Evolutionary conservation across 2,888 invertebrate genomes (phyloP).

Genomic region (Cecidostiba fungosa): DNA sequence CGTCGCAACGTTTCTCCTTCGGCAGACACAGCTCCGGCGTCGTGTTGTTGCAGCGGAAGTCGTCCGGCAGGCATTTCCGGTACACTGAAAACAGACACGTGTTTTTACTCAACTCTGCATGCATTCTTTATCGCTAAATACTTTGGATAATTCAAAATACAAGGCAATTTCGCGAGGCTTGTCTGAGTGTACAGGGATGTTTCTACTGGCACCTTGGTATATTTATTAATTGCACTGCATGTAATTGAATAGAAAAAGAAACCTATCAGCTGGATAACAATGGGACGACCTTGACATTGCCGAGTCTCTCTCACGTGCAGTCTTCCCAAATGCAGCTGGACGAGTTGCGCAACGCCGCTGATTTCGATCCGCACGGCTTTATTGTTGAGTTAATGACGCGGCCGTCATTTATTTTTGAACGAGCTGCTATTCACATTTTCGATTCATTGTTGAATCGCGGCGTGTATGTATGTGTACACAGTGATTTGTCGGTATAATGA

Average conservation of each 20-base stretch:
- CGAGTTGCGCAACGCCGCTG: not conserved
- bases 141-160: not conserved
- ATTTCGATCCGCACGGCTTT: not conserved
- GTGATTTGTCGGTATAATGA: not conserved
- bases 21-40: constrained; percentile 89
- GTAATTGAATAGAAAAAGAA: not conserved
- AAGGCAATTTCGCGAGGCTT: not conserved
- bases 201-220: not conserved
- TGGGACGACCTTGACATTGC: not conserved
- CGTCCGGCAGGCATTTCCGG: constrained; percentile 92
- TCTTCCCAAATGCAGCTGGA: not conserved
- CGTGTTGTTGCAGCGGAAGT: constrained; percentile 90
- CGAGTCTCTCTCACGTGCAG: not conserved
- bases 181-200: not conserved
- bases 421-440: not conserved
- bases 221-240: too few species aligned
- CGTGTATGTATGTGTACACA: not conserved
- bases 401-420: not conserved
- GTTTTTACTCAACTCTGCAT: not conserved
- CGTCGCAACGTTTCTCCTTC: constrained; percentile 94
- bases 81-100: constrained; percentile 84
- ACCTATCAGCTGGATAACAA: not conserved
- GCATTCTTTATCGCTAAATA: not conserved
- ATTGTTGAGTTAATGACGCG: not conserved
- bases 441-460: constrained; percentile 3